Evolutionary conservation across 2,113 vertebrate species (phyloP), one percentile per base, ranked within the genome.

Genomic region (Brachyhypopomus gauderio): DNA sequence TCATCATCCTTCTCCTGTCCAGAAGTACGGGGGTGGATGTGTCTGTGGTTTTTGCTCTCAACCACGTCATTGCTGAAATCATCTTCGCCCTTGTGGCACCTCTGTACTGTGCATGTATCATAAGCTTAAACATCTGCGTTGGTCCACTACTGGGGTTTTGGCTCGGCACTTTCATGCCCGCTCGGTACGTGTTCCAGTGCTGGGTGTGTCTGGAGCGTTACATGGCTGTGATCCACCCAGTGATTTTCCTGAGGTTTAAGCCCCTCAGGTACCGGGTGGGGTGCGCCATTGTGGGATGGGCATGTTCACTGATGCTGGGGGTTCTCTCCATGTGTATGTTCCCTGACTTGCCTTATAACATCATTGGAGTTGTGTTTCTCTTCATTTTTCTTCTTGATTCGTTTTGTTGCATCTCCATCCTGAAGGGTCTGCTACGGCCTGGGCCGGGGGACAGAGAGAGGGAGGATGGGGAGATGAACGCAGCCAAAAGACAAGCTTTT

Each of bases 181-280:
- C 69, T 20, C 78, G 77, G 4, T 79, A 79, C 30, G 27, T 80
- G 38, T 84, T 84, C 64, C 83, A 80, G 58, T 62, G 72, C 56
- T 64, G 23, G 41, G 38, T 80, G 20, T 80, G 78, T 41, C 11
- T 80, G 56, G 83, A 84, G 58, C 83, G 59, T 41, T 84, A 80
- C 66, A 0, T 80, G 59, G 83, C 83, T 0, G 78, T 84, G 58
- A 58, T 84, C 52, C 77, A 79, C 79, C 78, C 83, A 14, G 58
- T 84, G 22, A 36, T 60, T 20, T 84, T 84, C 66, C 34, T 71
- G 41, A 80, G 27, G 66, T 38, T 71, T 58, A 80, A 60, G 12
- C 83, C 77, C 0, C 45, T 76, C 70, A 59, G 83, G 16, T 84
- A 80, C 20, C 25, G 72, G 77, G 3, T 77, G 3, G 63, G 38